Evolutionary conservation across 2,888 invertebrate genomes (phyloP).

Genomic region (Bugulina stolonifera): DNA sequence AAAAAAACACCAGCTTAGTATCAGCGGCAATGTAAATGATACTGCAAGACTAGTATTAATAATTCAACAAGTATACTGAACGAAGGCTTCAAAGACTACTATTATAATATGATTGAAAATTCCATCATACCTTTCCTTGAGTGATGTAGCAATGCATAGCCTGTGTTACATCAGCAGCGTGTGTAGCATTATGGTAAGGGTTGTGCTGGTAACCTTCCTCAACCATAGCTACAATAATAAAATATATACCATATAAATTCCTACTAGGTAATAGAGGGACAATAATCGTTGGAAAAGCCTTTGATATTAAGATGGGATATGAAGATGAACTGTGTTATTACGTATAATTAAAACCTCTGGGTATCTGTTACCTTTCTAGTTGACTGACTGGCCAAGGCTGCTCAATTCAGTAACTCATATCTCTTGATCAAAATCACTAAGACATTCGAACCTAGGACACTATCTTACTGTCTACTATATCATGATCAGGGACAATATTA

Average conservation of each 20-base stretch:
- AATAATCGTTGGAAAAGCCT: background rate
- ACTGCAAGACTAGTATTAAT: too few species aligned
- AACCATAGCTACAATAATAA: conserved; percentile 62
- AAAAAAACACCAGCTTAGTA: too few species aligned
- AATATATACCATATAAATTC: background rate
- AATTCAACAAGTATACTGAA: background rate
- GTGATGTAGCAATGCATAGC: conserved; percentile 82
- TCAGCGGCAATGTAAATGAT: too few species aligned
- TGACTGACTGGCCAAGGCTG: background rate
- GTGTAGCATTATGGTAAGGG: conserved; percentile 84
- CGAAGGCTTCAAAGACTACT: background rate
- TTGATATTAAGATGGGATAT: background rate
- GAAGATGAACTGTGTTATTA: background rate
- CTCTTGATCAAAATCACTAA: too few species aligned
- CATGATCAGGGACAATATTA: too few species aligned
- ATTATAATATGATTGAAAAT: background rate
- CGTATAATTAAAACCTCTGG: background rate
- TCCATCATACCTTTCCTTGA: conserved; percentile 63
- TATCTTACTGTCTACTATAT: too few species aligned
- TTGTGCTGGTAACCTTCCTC: conserved; percentile 80
- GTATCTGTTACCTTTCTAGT: background rate
- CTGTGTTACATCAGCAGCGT: conserved; percentile 85
- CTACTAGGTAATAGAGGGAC: too few species aligned
- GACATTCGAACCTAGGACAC: too few species aligned
- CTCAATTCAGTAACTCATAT: too few species aligned